Conservation (phyloP, 2,113 vertebrate genomes). For the Dipodomys merriami region DNA sequence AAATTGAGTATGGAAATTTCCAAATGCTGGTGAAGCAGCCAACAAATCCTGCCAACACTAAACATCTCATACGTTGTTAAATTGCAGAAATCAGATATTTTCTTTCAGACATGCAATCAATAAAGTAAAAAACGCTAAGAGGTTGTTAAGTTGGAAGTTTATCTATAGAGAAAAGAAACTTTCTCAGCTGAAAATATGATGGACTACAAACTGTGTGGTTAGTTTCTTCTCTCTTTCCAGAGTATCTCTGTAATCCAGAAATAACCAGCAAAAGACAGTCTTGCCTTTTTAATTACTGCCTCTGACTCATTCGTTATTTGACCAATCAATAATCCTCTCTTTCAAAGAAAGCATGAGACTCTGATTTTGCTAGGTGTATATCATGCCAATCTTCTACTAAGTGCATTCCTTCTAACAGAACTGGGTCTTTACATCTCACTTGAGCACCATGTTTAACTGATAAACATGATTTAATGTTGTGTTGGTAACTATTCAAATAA, state of each 20-base stretch:
- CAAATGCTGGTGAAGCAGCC: constrained; percentile 55
- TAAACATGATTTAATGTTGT: constrained; percentile 73
- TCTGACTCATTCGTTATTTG: constrained; percentile 84
- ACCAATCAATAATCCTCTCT: constrained; percentile 86
- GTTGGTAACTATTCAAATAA: constrained; percentile 71
- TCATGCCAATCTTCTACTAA: constrained; percentile 87
- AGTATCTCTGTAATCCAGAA: constrained; percentile 89
- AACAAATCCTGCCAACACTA: constrained; percentile 57
- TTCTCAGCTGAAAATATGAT: constrained; percentile 77
- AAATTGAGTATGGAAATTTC: constrained; percentile 58
- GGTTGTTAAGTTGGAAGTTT: constrained; percentile 66
- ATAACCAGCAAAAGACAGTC: constrained; percentile 84
- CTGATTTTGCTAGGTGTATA: constrained; percentile 87
- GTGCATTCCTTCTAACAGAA: constrained; percentile 82
- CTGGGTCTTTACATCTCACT: constrained; percentile 69
- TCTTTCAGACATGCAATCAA: constrained; percentile 3
- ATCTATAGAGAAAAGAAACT: constrained; percentile 49
- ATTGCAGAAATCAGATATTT: constrained; percentile 21
- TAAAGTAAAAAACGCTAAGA: background rate
- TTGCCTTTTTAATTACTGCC: constrained; percentile 81
- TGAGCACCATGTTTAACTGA: constrained; percentile 72
- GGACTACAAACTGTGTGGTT: constrained; percentile 81
- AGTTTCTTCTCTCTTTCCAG: constrained; percentile 90
- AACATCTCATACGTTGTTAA: constrained; percentile 34
- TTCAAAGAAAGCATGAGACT: constrained; percentile 85